A percentile compares a stretch with the other conserved stretches of the same genome.
These are phyloP conservation scores for Drosophila repletoides DNA, from an alignment of 1,140 invertebrate genomes.

Conservation along the genomic window DNA sequence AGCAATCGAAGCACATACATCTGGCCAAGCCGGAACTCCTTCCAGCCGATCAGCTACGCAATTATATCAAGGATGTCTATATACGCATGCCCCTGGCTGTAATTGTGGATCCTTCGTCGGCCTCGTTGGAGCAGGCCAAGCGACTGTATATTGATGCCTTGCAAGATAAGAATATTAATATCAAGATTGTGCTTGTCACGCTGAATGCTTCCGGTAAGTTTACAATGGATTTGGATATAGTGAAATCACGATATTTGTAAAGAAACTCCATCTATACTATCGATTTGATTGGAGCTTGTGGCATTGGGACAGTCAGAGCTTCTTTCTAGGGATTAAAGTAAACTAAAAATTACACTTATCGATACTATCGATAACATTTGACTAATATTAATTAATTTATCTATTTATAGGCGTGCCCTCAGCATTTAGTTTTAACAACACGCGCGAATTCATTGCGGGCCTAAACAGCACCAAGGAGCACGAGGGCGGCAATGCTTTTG, in stretches of 20 bases:
- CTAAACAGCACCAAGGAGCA: conserved; percentile 78
- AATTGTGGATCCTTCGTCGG: conserved; percentile 83
- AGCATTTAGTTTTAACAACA: conserved; percentile 80
- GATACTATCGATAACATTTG: too few species aligned
- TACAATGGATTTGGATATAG: not conserved
- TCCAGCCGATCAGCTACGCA: conserved; percentile 81
- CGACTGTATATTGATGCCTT: conserved; percentile 83
- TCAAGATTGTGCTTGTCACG: conserved; percentile 81
- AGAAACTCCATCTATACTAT: too few species aligned
- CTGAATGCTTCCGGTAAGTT: conserved; percentile 74
- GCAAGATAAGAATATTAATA: conserved; percentile 73
- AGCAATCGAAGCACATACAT: conserved; percentile 66
- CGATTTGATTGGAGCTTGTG: too few species aligned
- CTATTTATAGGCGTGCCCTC: conserved; percentile 61
- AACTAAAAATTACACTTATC: too few species aligned
- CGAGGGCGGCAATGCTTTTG: conserved; percentile 73
- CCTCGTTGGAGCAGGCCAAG: conserved; percentile 83
- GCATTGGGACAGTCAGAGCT: too few species aligned
- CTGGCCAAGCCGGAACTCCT: conserved; percentile 60
- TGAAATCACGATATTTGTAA: not conserved
- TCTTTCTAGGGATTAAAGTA: too few species aligned
- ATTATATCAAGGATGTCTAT: conserved; percentile 84
- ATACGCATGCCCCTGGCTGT: conserved; percentile 84
- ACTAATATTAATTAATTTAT: not conserved
- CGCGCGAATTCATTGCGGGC: conserved; percentile 76